These are phyloP conservation scores for Bradypodion pumilum DNA, from an alignment of 2,797 vertebrate genomes.

Conservation along the genomic window DNA sequence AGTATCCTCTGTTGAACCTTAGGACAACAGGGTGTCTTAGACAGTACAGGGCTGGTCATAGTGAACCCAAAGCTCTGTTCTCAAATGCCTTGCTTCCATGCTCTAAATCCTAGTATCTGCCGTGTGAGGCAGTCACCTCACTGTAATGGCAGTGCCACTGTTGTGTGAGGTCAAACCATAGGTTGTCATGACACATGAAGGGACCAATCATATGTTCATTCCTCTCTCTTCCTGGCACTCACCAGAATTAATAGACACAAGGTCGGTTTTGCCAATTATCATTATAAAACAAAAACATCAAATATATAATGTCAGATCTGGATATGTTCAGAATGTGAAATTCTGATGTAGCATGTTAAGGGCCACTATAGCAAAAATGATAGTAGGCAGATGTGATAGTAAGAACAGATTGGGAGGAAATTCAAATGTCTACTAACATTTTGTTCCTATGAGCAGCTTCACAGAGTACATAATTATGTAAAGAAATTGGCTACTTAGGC, in stretches of 20 bases:
- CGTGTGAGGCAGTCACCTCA: background rate
- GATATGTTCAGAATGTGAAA: background rate
- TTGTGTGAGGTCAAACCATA: background rate
- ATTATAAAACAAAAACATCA: background rate
- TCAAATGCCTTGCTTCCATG: background rate
- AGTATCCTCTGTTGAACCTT: background rate
- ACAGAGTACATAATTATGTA: background rate
- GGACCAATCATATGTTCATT: background rate
- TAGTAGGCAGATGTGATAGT: background rate
- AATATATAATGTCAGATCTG: background rate
- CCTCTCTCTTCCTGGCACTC: background rate
- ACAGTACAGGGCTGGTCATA: background rate
- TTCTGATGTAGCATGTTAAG: background rate
- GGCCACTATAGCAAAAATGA: background rate
- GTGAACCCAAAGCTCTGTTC: background rate
- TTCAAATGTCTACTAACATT: background rate
- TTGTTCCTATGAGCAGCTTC: conserved; percentile 2
- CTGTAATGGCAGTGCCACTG: background rate
- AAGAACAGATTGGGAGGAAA: conserved; percentile 2
- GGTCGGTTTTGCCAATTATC: background rate
- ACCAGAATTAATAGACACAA: background rate
- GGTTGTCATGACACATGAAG: background rate
- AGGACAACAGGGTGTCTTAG: background rate
- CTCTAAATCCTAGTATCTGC: background rate
- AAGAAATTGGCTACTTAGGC: background rate